phyloP scores from a whole-genome alignment of 1,140 invertebrate species.

The Pristionchus pacificus region DNA sequence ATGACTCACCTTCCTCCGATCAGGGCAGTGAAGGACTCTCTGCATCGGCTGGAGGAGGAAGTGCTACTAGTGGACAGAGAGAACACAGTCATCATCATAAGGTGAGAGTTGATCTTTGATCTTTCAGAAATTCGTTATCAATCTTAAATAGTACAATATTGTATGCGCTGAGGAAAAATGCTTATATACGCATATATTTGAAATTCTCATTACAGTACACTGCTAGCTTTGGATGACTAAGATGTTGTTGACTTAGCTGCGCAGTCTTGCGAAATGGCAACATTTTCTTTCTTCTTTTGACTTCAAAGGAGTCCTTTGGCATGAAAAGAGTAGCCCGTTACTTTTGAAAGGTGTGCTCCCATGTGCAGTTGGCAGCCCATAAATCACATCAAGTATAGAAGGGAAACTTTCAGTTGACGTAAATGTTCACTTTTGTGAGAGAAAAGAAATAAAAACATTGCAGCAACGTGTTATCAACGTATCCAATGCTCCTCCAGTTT shows the following conservation, averaged over 20 bases:
- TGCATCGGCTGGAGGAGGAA: slow-evolving; percentile 5
- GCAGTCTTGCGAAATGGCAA: too few relatives aligned
- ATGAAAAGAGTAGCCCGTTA: too few relatives aligned
- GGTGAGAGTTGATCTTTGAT: slow-evolving; percentile 5
- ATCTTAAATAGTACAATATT: too few relatives aligned
- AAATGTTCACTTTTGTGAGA: neutral
- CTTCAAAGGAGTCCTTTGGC: too few relatives aligned
- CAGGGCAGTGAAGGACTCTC: neutral
- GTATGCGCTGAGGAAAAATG: too few relatives aligned
- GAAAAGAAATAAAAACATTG: slow-evolving; percentile 15
- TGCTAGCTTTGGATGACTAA: too few relatives aligned
- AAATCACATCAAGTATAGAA: neutral
- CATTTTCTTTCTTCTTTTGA: too few relatives aligned
- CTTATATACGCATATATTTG: too few relatives aligned
- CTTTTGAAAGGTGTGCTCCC: too few relatives aligned
- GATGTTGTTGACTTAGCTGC: too few relatives aligned
- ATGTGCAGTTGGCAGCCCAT: too few relatives aligned
- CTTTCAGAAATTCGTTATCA: too few relatives aligned
- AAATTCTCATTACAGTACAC: neutral
- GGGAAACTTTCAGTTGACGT: neutral
- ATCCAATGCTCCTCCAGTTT: slow-evolving; percentile 56
- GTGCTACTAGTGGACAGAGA: slow-evolving; percentile 2
- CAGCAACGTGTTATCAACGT: slow-evolving; percentile 55
- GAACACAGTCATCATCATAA: slow-evolving; percentile 27
- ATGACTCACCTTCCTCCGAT: slow-evolving; percentile 5